A percentile compares a stretch with the other conserved stretches of the same genome.
These are phyloP conservation scores for Corythaixoides concolor DNA, from an alignment of 2,113 vertebrate species.

Conservation along the genomic window DNA sequence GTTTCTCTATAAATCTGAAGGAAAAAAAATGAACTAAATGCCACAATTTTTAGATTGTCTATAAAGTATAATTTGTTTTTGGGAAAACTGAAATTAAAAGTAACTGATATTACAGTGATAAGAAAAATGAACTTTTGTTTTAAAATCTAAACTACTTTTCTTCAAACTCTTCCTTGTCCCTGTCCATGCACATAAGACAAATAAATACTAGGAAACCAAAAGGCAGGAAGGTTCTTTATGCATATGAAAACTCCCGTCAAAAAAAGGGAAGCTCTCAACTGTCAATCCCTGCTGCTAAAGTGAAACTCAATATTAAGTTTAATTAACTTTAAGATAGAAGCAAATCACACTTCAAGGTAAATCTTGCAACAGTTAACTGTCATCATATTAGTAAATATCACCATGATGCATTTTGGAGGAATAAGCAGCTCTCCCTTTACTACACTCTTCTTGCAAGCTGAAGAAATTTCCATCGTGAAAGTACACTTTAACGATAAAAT, in stretches of 20 bases:
- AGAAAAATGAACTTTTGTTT: not conserved
- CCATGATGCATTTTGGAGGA: not conserved
- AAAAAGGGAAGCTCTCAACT: not conserved
- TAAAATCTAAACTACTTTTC: not conserved
- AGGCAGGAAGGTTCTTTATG: not conserved
- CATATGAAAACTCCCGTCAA: not conserved
- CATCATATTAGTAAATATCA: not conserved
- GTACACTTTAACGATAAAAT: not conserved
- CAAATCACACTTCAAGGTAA: not conserved
- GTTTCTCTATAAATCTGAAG: not conserved
- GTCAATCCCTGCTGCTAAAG: not conserved
- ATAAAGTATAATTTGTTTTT: not conserved
- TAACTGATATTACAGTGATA: not conserved
- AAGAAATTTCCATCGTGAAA: fast-evolving
- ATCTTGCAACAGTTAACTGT: not conserved
- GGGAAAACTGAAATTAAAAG: not conserved
- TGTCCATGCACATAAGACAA: not conserved
- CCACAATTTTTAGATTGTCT: not conserved
- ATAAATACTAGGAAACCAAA: not conserved
- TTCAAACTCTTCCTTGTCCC: not conserved
- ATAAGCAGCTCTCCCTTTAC: not conserved
- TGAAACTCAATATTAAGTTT: not conserved
- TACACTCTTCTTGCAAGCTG: fast-evolving
- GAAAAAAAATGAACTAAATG: not conserved
- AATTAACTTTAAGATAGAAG: not conserved